Conservation (phyloP, 2,797 vertebrate genomes). For the Enteromius anoplus region DNA sequence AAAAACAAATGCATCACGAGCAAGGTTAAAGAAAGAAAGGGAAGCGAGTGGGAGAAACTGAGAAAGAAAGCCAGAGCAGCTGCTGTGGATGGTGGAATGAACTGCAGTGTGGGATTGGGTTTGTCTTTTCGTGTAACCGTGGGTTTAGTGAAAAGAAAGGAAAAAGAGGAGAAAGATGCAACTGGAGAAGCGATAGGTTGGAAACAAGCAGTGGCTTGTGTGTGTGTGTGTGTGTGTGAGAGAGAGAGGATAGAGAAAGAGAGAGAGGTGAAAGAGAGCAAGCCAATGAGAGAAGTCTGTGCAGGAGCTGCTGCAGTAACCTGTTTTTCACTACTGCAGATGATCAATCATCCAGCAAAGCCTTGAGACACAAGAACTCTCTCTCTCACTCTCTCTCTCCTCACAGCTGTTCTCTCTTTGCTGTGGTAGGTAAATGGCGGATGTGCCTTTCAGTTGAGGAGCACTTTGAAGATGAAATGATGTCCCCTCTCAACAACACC, state of each 20-base stretch:
- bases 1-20: conserved; percentile 1
- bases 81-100: conserved; percentile 27
- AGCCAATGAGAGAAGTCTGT: conserved; percentile 56
- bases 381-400: conserved; percentile 27
- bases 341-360: conserved; percentile 67
- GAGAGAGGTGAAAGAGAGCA: conserved; percentile 42
- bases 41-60: neutral
- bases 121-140: conserved; percentile 13
- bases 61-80: conserved; percentile 1
- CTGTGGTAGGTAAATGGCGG: conserved; percentile 45
- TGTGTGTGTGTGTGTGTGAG: too few species aligned
- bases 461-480: conserved; percentile 77
- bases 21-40: neutral
- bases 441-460: conserved; percentile 61
- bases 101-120: neutral
- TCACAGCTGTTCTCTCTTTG: conserved; percentile 4
- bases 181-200: conserved; percentile 42
- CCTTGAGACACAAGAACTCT: conserved; percentile 57
- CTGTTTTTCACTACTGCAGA: conserved; percentile 68
- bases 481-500: conserved; percentile 67
- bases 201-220: conserved; percentile 27
- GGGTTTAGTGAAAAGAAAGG: conserved; percentile 5
- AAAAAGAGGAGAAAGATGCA: conserved; percentile 9
- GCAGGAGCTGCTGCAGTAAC: conserved; percentile 66
- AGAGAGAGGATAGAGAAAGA: conserved; percentile 3